A percentile compares a stretch with the other conserved stretches of the same genome.
Evolutionary conservation across 2,113 vertebrate species (phyloP).

Genomic region (Sylvilagus bachmani): DNA sequence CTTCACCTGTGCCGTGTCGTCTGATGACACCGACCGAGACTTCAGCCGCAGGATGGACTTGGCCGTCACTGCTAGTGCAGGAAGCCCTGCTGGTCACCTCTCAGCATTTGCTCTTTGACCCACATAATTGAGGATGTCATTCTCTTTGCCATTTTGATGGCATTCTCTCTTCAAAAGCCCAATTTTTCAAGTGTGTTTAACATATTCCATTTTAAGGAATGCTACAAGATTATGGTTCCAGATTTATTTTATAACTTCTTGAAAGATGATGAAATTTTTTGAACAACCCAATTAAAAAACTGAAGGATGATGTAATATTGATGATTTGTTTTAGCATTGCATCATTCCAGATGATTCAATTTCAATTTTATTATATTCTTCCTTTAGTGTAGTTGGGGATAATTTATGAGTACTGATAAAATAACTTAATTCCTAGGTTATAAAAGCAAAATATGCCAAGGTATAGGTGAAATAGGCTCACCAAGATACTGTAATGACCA

Average conservation of each 20-base stretch:
- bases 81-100: background rate
- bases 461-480: background rate
- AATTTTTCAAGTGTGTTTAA: background rate
- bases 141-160: background rate
- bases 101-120: background rate
- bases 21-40: background rate
- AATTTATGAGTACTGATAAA: background rate
- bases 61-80: background rate
- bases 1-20: background rate
- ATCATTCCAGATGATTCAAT: slow-evolving; percentile 13
- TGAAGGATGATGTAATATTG: background rate
- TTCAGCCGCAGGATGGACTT: background rate
- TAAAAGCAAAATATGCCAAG: background rate
- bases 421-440: slow-evolving; percentile 30
- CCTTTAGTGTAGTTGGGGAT: background rate
- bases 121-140: background rate
- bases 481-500: background rate
- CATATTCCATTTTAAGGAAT: background rate
- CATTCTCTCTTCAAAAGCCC: background rate
- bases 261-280: slow-evolving; percentile 6
- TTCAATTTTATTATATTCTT: slow-evolving; percentile 29
- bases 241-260: slow-evolving; percentile 22
- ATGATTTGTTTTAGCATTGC: background rate
- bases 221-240: background rate
- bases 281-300: background rate